A percentile compares a stretch with the other conserved stretches of the same genome.
Evolutionary conservation across 2,797 vertebrate species (phyloP).

Genomic region (Artibeus jamaicensis): DNA sequence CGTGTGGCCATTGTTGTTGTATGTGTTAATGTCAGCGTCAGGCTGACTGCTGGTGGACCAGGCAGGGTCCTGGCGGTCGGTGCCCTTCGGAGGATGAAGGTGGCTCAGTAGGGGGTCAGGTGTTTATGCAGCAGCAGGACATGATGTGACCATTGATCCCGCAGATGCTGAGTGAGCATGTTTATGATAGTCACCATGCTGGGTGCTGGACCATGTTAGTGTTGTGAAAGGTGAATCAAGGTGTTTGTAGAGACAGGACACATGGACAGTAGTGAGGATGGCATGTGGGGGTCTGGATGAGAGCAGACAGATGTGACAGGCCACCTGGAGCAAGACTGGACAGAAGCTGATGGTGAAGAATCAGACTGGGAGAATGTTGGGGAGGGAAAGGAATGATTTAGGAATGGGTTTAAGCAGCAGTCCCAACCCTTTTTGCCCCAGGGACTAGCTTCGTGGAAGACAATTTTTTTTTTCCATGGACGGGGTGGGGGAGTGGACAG

Average conservation of each 20-base stretch:
- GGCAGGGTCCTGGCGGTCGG: fast-evolving
- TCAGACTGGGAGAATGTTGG: neutral
- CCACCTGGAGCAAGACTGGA: neutral
- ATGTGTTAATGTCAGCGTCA: neutral
- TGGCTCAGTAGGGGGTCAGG: neutral
- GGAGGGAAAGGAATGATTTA: neutral
- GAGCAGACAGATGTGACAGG: neutral
- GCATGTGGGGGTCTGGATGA: neutral
- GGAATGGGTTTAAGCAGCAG: neutral
- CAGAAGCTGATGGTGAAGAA: neutral
- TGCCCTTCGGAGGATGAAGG: neutral
- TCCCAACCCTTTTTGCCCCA: neutral
- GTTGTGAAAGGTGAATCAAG: neutral
- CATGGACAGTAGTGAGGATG: neutral
- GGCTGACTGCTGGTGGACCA: neutral
- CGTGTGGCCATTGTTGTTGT: neutral
- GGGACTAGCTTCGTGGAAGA: neutral
- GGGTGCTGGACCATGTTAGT: neutral
- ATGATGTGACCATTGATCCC: neutral
- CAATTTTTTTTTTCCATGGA: neutral
- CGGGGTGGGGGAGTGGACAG: no score
- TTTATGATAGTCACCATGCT: neutral
- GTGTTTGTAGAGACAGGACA: neutral
- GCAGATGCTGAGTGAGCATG: neutral
- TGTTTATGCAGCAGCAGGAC: neutral